Evolutionary conservation across 2,888 invertebrate genomes (phyloP).

Genomic region (Ormyrus nitidulus): DNA sequence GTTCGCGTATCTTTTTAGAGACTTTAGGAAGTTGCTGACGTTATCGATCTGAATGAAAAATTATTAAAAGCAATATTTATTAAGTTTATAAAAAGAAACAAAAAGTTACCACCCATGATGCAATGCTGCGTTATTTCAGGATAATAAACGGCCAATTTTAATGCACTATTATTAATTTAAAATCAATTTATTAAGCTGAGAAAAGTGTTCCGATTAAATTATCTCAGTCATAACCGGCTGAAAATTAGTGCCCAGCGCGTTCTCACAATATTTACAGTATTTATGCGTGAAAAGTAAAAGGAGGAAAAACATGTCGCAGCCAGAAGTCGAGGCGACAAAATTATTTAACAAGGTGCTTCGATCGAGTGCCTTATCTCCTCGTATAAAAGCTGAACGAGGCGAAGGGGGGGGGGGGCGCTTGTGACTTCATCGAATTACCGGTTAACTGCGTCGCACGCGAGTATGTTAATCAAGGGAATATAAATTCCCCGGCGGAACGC

Average conservation of each 20-base stretch:
- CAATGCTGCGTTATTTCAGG: too few relatives aligned
- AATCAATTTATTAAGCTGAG: conserved; percentile 14
- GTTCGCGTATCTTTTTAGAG: too few relatives aligned
- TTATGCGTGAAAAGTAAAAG: conserved; percentile 7
- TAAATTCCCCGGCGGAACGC: conserved; percentile 9
- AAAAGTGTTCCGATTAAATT: conserved; percentile 12
- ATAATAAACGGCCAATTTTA: too few relatives aligned
- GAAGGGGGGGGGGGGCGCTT: neutral
- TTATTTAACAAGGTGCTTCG: conserved; percentile 39
- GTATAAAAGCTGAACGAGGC: conserved; percentile 9
- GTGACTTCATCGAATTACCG: conserved; percentile 41
- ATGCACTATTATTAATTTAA: conserved; percentile 3
- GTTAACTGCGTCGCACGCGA: conserved; percentile 34
- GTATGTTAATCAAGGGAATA: conserved; percentile 44
- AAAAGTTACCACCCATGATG: too few relatives aligned
- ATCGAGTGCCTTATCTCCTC: conserved; percentile 8
- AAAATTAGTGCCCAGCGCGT: conserved; percentile 20
- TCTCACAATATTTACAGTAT: conserved; percentile 10
- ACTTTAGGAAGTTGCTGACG: too few relatives aligned
- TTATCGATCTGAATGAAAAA: too few relatives aligned
- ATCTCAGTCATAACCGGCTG: neutral
- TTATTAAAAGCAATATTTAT: too few relatives aligned
- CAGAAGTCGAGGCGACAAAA: conserved; percentile 21
- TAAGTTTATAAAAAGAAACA: too few relatives aligned
- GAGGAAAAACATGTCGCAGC: neutral